A percentile compares a stretch with the other conserved stretches of the same genome.
Conservation (phyloP, 2,113 vertebrate genomes). For the Quiscalus mexicanus region DNA sequence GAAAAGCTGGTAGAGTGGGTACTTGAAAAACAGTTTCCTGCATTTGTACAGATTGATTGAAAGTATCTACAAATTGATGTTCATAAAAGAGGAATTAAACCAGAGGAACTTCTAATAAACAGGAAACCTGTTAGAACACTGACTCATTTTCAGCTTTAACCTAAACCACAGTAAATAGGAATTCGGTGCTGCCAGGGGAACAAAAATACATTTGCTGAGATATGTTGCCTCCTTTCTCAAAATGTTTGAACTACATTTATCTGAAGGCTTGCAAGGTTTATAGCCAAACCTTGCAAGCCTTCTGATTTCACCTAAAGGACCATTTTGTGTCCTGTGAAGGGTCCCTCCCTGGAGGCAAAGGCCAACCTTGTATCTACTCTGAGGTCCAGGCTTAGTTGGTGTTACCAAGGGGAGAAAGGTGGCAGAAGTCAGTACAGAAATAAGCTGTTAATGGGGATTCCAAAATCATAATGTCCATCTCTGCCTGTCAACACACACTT, state of each 20-base stretch:
- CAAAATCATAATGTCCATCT: neutral
- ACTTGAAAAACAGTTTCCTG: slow-evolving; percentile 55
- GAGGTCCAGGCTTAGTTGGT: neutral
- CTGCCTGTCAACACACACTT: neutral
- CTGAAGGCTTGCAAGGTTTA: neutral
- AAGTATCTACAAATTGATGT: slow-evolving; percentile 56
- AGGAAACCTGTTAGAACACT: slow-evolving; percentile 26
- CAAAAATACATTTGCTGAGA: neutral
- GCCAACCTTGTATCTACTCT: neutral
- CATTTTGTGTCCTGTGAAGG: neutral
- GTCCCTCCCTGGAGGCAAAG: rapidly evolving
- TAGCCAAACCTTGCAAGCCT: neutral
- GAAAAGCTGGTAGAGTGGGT: slow-evolving; percentile 19
- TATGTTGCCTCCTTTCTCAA: neutral
- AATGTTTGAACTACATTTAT: neutral
- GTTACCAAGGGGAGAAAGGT: neutral
- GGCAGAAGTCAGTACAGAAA: neutral
- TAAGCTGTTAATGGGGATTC: neutral
- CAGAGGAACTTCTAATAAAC: slow-evolving; percentile 34
- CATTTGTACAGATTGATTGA: slow-evolving; percentile 2
- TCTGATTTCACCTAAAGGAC: neutral
- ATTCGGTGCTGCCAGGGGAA: neutral
- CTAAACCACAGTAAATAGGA: neutral
- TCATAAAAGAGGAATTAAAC: slow-evolving; percentile 46
- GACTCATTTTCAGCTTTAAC: neutral